Percentiles rank a stretch among this genome's conserved stretches.
Conservation (phyloP, 1,140 invertebrate genomes). For the Leptestheria dahalacensis region DNA sequence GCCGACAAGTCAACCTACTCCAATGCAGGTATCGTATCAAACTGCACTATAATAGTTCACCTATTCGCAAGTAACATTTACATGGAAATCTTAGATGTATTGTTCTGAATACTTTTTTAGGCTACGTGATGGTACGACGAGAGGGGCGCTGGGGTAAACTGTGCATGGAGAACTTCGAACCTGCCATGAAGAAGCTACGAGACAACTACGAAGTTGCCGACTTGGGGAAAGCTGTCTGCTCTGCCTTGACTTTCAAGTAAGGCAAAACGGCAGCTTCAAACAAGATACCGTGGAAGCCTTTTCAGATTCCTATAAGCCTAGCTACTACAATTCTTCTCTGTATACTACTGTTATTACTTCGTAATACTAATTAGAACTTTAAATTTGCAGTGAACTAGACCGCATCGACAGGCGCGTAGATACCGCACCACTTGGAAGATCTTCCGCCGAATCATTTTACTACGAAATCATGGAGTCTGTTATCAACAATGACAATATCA, state of each 20-base stretch:
- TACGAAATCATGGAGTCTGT: constrained; percentile 21
- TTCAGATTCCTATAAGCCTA: no score
- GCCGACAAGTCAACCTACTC: constrained; percentile 24
- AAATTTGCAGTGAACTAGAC: constrained; percentile 35
- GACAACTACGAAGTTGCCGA: constrained; percentile 46
- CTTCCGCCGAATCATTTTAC: constrained; percentile 21
- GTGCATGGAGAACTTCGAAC: constrained; percentile 49
- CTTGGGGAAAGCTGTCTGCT: constrained; percentile 57
- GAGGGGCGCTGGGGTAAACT: constrained; percentile 62
- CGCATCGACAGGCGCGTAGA: constrained; percentile 35
- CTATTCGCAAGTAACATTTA: not conserved
- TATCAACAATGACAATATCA: not conserved
- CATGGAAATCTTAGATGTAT: not conserved
- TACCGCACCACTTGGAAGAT: constrained; percentile 14
- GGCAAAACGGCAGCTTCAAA: no score
- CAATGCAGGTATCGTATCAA: constrained; percentile 18
- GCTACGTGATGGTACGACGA: constrained; percentile 54
- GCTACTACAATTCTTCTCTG: no score
- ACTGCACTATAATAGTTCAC: not conserved
- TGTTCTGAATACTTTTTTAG: constrained; percentile 24
- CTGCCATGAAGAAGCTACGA: constrained; percentile 35
- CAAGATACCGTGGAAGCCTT: no score
- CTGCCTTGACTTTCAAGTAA: constrained; percentile 59
- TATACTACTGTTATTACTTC: no score
- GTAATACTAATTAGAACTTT: constrained; percentile 11